Percentiles rank a stretch among this genome's conserved stretches.
Evolutionary conservation across 2,888 invertebrate species (phyloP).

Genomic region (Agrochola macilenta): DNA sequence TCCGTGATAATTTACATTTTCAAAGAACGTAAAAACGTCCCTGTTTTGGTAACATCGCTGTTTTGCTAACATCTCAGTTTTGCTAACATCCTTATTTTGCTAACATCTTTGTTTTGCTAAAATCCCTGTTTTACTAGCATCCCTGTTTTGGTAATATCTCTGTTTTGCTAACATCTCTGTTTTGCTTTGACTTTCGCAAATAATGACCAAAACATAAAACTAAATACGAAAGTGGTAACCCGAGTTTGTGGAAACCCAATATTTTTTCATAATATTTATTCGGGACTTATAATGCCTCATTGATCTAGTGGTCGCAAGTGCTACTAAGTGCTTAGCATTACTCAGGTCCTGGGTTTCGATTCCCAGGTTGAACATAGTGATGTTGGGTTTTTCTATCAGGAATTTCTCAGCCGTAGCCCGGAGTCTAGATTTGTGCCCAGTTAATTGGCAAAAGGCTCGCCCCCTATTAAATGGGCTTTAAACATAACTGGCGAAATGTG

Average conservation of each 20-base stretch:
- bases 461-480: not conserved
- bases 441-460: not conserved
- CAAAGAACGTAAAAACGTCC: no score
- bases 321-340: no score
- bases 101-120: no score
- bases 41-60: no score
- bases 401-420: not conserved
- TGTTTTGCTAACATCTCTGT: not conserved
- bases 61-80: no score
- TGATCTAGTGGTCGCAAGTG: not conserved
- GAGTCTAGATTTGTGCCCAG: not conserved
- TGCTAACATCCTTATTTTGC: no score
- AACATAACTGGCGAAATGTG: not conserved
- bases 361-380: no score
- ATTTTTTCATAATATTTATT: not conserved
- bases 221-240: not conserved
- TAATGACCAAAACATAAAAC: not conserved
- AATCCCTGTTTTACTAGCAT: not conserved
- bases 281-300: not conserved
- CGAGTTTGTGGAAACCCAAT: not conserved
- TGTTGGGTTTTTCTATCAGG: not conserved
- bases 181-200: not conserved
- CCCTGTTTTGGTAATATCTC: not conserved
- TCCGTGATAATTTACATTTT: no score
- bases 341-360: no score